A percentile compares a stretch with the other conserved stretches of the same genome.
Evolutionary conservation across 2,888 invertebrate species (phyloP).

Genomic region (Cyrtodaria siliqua): DNA sequence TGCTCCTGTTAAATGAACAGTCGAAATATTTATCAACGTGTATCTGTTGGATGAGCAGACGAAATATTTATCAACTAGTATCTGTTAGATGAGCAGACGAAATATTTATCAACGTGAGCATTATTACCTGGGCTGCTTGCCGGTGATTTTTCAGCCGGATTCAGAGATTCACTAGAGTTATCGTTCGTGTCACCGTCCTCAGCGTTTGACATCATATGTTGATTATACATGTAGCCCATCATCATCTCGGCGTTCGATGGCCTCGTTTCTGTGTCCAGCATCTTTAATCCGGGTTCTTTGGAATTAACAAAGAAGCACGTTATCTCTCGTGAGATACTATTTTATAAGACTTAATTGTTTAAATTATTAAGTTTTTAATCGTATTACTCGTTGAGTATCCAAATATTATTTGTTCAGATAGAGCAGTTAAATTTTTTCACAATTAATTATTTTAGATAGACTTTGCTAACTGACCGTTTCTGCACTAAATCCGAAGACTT

Average conservation of each 20-base stretch:
- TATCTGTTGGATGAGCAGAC: too few relatives aligned
- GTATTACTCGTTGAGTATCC: too few relatives aligned
- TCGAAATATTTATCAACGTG: too few relatives aligned
- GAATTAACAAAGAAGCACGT: slow-evolving; percentile 14
- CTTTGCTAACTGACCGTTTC: slow-evolving; percentile 52
- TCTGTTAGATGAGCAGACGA: too few relatives aligned
- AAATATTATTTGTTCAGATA: too few relatives aligned
- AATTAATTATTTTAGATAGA: background rate
- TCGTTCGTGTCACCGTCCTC: slow-evolving; percentile 52
- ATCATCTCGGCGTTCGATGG: slow-evolving; percentile 45
- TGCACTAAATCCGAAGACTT: slow-evolving; percentile 59
- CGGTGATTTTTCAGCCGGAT: slow-evolving; percentile 55
- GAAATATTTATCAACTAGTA: too few relatives aligned
- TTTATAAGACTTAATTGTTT: too few relatives aligned
- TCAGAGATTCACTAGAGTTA: slow-evolving; percentile 43
- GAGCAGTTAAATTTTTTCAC: too few relatives aligned
- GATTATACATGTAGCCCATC: slow-evolving; percentile 63
- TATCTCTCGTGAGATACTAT: slow-evolving; percentile 1
- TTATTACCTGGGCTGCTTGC: slow-evolving; percentile 61
- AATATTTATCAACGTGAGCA: too few relatives aligned
- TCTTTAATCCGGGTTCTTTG: slow-evolving; percentile 52
- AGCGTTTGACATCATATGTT: slow-evolving; percentile 39
- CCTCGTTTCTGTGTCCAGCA: slow-evolving; percentile 61
- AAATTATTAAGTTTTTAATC: too few relatives aligned
- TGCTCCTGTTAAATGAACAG: too few relatives aligned